Evolutionary conservation across 2,888 invertebrate species (phyloP).

Genomic region (Xanthorhoe spadicearia): DNA sequence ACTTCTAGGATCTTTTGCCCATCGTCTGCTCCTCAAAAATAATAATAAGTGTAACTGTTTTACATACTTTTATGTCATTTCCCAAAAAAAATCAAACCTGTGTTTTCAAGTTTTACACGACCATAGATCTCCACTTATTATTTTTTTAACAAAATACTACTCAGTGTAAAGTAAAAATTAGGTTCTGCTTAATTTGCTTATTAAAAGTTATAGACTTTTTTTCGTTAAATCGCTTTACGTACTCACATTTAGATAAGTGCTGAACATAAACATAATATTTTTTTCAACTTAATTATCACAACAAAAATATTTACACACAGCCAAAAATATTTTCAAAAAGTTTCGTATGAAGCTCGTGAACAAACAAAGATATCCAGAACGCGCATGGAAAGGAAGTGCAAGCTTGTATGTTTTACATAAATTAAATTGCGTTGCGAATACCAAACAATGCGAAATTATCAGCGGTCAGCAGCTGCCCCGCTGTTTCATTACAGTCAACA

Average conservation of each 20-base stretch:
- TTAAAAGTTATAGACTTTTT: no score
- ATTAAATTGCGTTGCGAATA: conserved; percentile 21
- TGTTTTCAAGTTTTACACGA: no score
- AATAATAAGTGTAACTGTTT: background rate
- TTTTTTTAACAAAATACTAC: no score
- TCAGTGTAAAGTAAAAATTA: no score
- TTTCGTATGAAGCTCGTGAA: background rate
- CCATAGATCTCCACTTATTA: no score
- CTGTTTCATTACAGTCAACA: conserved; percentile 23
- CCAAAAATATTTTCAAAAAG: background rate
- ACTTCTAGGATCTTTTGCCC: conserved; percentile 32
- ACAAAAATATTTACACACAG: background rate
- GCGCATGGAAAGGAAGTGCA: background rate
- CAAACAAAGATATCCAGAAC: background rate
- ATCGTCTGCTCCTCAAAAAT: background rate
- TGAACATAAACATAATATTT: no score
- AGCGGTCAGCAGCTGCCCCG: conserved; percentile 26
- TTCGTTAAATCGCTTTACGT: no score
- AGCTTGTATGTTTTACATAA: conserved; percentile 23
- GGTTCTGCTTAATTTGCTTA: no score
- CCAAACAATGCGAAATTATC: conserved; percentile 33
- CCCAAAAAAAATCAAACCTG: no score
- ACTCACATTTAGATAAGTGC: no score
- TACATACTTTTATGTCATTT: no score
- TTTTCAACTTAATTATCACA: background rate